A percentile compares a stretch with the other conserved stretches of the same genome.
phyloP scores from a whole-genome alignment of 2,797 vertebrate species.

The Scyliorhinus canicula region DNA sequence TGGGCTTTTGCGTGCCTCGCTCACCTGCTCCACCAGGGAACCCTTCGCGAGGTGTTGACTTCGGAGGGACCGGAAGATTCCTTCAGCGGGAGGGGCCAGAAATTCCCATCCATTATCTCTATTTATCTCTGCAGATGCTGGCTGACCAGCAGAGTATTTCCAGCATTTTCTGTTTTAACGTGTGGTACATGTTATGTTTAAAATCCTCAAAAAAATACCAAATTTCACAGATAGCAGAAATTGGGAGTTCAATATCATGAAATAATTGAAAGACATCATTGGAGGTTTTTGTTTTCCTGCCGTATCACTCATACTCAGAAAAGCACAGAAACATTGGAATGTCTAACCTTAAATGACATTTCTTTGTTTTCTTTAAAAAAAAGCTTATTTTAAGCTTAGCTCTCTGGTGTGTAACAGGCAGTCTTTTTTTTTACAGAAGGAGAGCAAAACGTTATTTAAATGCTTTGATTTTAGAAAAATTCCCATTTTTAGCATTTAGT shows the following conservation, averaged over 20 bases:
- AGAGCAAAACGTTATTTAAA: neutral
- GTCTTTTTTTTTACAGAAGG: too few species aligned
- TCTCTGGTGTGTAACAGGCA: neutral
- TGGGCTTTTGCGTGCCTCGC: too few species aligned
- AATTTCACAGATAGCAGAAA: neutral
- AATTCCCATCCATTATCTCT: neutral
- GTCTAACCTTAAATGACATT: neutral
- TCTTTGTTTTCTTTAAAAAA: too few species aligned
- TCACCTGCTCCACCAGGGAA: too few species aligned
- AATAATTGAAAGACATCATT: neutral
- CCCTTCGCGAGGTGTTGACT: too few species aligned
- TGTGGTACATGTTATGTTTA: neutral
- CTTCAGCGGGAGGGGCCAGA: too few species aligned
- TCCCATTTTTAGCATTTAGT: neutral
- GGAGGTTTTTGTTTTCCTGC: neutral
- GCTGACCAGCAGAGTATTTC: too few species aligned
- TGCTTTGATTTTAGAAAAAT: neutral
- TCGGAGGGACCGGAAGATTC: too few species aligned
- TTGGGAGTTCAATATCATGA: neutral
- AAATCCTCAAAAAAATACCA: neutral
- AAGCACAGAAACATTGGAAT: neutral
- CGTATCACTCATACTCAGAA: neutral
- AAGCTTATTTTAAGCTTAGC: neutral
- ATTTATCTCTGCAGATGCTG: neutral
- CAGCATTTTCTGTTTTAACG: too few species aligned